Conservation (phyloP, 1,140 invertebrate genomes). For the Ylistrum balloti region DNA sequence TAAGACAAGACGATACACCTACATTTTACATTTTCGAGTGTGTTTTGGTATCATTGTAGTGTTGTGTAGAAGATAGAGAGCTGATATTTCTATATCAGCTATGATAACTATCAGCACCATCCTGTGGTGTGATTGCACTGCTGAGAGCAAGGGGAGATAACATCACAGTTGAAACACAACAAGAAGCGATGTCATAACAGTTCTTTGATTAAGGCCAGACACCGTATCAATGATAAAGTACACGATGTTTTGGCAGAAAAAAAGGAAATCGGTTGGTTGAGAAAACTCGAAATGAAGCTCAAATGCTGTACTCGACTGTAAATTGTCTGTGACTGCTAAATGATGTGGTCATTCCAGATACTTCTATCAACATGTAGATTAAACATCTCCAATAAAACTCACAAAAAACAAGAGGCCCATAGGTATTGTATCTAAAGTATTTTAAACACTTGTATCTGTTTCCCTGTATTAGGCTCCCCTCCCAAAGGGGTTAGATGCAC, state of each 20-base stretch:
- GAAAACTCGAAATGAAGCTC: constrained; percentile 7
- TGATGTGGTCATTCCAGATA: too few relatives aligned
- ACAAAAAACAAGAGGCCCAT: too few relatives aligned
- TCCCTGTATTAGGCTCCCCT: too few relatives aligned
- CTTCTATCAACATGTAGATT: too few relatives aligned
- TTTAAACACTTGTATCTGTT: too few relatives aligned
- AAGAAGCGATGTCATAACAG: constrained; percentile 22
- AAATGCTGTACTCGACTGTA: too few relatives aligned
- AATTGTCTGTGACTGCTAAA: too few relatives aligned
- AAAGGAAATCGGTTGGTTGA: not conserved
- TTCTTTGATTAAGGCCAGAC: not conserved
- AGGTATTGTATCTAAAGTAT: too few relatives aligned
- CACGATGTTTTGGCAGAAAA: not conserved
- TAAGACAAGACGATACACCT: not conserved
- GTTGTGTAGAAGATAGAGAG: not conserved
- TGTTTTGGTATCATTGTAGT: not conserved
- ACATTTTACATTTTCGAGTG: not conserved
- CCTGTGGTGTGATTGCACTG: not conserved
- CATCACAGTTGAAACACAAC: not conserved
- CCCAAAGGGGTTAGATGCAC: too few relatives aligned
- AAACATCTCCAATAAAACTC: too few relatives aligned
- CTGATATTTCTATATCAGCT: not conserved
- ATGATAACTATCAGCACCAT: constrained; percentile 7
- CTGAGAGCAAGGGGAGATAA: constrained; percentile 37
- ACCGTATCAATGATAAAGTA: not conserved